These are phyloP conservation scores for Sinodicranocentrus sp. DNA, from an alignment of 2,888 invertebrate species.

Conservation along the genomic window DNA sequence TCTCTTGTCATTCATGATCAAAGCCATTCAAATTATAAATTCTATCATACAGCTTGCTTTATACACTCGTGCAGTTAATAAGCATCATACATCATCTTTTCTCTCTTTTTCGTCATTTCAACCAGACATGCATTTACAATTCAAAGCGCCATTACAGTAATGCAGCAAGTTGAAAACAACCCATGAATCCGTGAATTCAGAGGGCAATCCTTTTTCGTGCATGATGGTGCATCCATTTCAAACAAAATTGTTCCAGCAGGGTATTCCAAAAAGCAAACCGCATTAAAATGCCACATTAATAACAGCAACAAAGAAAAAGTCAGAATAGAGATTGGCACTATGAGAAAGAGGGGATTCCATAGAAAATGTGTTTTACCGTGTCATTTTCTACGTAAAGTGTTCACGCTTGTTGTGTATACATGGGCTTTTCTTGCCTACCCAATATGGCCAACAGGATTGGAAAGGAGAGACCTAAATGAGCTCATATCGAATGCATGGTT, in stretches of 20 bases:
- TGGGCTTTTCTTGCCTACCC: background rate
- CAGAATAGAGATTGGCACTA: background rate
- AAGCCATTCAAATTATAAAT: too few species aligned
- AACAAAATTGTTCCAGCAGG: background rate
- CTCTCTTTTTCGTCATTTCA: too few species aligned
- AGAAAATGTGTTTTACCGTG: background rate
- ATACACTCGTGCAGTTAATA: too few species aligned
- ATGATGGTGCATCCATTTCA: background rate
- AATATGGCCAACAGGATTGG: constrained; percentile 18
- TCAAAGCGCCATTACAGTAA: background rate
- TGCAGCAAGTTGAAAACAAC: background rate
- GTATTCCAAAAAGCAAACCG: background rate
- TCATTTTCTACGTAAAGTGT: background rate
- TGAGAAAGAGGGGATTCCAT: background rate
- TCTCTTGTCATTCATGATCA: too few species aligned
- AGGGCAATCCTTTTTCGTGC: background rate
- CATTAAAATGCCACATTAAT: constrained; percentile 6
- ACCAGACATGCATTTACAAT: too few species aligned
- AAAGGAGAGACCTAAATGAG: constrained; percentile 41
- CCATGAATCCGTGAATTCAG: too few species aligned
- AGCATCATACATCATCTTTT: too few species aligned
- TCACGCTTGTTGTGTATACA: background rate
- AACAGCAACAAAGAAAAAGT: background rate
- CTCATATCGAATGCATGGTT: constrained; percentile 19
- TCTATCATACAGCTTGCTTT: too few species aligned